phyloP scores from a whole-genome alignment of 2,113 vertebrate species.

The Nesoenas mayeri region DNA sequence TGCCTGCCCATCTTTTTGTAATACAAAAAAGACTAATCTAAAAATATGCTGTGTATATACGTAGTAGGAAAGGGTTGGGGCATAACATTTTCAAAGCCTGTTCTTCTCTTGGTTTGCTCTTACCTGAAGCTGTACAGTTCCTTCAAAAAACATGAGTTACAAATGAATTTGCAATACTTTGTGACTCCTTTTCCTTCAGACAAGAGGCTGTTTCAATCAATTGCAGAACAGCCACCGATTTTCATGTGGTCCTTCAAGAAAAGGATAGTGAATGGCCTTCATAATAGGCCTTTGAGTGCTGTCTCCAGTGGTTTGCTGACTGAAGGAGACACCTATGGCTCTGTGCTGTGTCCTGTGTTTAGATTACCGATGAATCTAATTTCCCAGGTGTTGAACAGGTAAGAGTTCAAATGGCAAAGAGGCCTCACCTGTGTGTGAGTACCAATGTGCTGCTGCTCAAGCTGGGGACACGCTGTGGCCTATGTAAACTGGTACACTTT shows the following conservation, averaged over 20 bases:
- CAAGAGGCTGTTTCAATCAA: slow-evolving; percentile 39
- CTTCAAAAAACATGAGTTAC: slow-evolving; percentile 13
- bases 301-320: slow-evolving; percentile 8
- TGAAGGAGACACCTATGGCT: not conserved
- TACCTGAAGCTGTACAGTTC: slow-evolving; percentile 51
- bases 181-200: slow-evolving; percentile 40
- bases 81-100: slow-evolving; percentile 25
- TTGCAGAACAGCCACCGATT: slow-evolving; percentile 13
- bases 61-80: not conserved
- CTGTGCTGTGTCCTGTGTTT: not conserved
- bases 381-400: not conserved
- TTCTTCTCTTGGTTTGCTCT: slow-evolving; percentile 33
- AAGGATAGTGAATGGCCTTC: not conserved
- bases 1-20: slow-evolving; percentile 16
- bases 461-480: not conserved
- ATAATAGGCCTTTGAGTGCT: slow-evolving; percentile 15
- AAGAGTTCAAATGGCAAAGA: not conserved
- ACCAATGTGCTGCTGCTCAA: not conserved
- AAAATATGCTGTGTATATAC: slow-evolving; percentile 16
- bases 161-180: slow-evolving; percentile 26
- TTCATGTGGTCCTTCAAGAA: slow-evolving; percentile 53
- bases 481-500: not conserved
- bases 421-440: not conserved
- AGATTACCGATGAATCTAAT: not conserved
- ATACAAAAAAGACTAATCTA: not conserved